A percentile compares a stretch with the other conserved stretches of the same genome.
Evolutionary conservation across 2,113 vertebrate species (phyloP).

Genomic region (Chroicocephalus ridibundus): DNA sequence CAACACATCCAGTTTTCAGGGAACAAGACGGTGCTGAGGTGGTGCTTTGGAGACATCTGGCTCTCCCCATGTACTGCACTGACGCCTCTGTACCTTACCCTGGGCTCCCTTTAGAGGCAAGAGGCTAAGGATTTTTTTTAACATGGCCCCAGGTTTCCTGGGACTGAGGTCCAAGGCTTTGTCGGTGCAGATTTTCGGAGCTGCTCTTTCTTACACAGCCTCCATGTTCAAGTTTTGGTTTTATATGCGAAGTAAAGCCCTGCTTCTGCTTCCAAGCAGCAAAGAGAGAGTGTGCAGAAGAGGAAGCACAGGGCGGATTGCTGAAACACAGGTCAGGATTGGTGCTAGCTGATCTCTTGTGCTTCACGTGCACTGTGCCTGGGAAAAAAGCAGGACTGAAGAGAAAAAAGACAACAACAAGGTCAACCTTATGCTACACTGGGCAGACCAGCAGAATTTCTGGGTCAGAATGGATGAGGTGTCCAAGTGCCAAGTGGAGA

Average conservation of each 20-base stretch:
- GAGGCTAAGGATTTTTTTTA: neutral
- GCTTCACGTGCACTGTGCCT: neutral
- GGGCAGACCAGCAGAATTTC: neutral
- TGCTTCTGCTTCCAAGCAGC: neutral
- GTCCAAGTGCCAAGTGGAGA: neutral
- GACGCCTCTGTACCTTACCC: neutral
- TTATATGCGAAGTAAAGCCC: neutral
- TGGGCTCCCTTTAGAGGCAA: neutral
- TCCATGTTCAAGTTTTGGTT: neutral
- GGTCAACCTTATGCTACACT: neutral
- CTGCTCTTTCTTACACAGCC: neutral
- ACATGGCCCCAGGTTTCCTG: neutral
- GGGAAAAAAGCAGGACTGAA: neutral
- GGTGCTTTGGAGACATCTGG: neutral
- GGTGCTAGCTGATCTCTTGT: neutral
- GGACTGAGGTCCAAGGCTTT: neutral
- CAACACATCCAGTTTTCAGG: neutral
- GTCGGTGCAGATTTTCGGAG: neutral
- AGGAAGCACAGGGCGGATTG: neutral
- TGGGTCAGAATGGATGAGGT: neutral
- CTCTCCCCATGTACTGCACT: neutral
- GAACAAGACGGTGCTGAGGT: neutral
- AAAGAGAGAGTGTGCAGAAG: neutral
- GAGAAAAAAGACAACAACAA: neutral
- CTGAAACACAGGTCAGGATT: neutral